Percentiles rank a stretch among this genome's conserved stretches.
Evolutionary conservation across 2,888 invertebrate species (phyloP).

Genomic region (Galeruca laticollis): DNA sequence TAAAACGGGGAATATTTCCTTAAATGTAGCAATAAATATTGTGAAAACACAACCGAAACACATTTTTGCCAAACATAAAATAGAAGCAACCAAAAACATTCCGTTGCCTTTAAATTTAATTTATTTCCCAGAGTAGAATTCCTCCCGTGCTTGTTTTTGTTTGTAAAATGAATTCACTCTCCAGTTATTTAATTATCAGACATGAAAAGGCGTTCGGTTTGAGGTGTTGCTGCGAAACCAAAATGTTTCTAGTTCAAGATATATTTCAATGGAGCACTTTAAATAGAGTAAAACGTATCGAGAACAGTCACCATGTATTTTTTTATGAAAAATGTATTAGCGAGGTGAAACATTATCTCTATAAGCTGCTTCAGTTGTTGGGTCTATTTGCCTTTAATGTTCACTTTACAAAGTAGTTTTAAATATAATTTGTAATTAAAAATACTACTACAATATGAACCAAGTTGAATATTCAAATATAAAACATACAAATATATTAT

Average conservation of each 20-base stretch:
- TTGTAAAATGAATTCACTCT: not conserved
- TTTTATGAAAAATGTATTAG: no score
- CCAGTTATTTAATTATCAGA: not conserved
- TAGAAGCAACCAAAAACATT: slow-evolving; percentile 25
- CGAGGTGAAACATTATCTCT: no score
- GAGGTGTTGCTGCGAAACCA: not conserved
- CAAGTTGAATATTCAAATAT: no score
- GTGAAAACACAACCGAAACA: slow-evolving; percentile 20
- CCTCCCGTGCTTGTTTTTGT: not conserved
- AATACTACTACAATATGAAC: no score
- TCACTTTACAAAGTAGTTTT: no score
- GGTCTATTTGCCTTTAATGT: no score
- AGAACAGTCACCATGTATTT: no score
- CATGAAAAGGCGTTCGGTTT: not conserved
- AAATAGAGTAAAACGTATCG: no score
- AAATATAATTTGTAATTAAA: no score
- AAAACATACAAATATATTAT: no score
- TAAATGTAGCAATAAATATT: slow-evolving; percentile 15
- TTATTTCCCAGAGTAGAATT: slow-evolving; percentile 17
- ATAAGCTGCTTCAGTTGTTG: no score
- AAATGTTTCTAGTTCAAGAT: not conserved
- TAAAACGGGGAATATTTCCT: slow-evolving; percentile 13
- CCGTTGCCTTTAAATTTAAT: slow-evolving; percentile 26
- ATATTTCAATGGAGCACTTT: no score
- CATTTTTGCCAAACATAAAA: slow-evolving; percentile 24